Base-by-base conservation (phyloP, 1,140 invertebrate species). In the Oscheius sp. region DNA sequence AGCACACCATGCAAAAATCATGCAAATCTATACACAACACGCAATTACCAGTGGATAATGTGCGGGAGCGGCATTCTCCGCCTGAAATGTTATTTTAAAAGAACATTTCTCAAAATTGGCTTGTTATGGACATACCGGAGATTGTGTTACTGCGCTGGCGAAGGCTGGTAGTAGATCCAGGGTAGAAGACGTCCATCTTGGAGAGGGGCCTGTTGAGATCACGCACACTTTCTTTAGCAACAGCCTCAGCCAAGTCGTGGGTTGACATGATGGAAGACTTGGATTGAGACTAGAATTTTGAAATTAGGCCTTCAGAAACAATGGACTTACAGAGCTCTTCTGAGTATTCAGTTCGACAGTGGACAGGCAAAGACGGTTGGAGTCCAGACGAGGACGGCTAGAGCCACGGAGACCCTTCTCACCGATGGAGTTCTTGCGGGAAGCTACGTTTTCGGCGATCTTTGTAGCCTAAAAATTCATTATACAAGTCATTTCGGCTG, bases 161-260 rank as follows among this genome's bases (percentile, higher is more conserved):
- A 26, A 83, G 63, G 28, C 66, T 78, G 29, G 68, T 46, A 2
- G 74, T 82, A n/a, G 82, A 83, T 29, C 95, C 95, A 15, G 94
- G 93, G 87, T 98, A 99, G 87, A 99, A 98, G 77, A 98, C 96
- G 85, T 98, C 95, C 86, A 96, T 96, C 49, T 94, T 88, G 3
- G 94, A 95, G 84, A 99, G 86, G 1, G 95, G 95, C 20, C 94
- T 89, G 20, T 95, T 90, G 86, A 95, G 84, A 62, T 87, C 87
- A 18, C 73, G 58, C 23, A 83, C 67, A 35, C 79, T 79, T n/a
- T 78, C 80, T 55, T 77, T 83, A 29, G 76, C 74, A 7, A 83
- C 80, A 62, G 63, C 69, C 38, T 68, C 45, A 3, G 78, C 81
- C 20, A 82, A 46, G 38, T 82, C 73, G 4, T 73, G 66, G 18